Evolutionary conservation across 1,140 invertebrate genomes (phyloP).

Genomic region (Bombyx mandarina): DNA sequence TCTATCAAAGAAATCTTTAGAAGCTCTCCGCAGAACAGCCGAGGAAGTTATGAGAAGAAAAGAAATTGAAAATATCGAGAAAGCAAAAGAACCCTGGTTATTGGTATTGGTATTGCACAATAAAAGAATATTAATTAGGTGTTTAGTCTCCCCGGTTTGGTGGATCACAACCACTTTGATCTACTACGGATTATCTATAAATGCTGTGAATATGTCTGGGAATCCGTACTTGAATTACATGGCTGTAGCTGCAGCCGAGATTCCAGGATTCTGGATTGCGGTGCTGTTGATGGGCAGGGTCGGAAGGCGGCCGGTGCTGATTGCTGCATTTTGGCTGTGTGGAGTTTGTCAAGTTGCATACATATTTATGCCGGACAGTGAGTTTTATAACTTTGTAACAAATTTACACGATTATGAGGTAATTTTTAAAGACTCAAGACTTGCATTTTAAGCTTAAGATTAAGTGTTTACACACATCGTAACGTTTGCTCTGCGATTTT

Average conservation of each 20-base stretch:
- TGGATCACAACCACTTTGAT: slow-evolving; percentile 78
- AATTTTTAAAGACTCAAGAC: too few species aligned
- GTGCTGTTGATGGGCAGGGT: slow-evolving; percentile 23
- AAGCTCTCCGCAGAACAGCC: slow-evolving; percentile 22
- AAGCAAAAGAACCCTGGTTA: slow-evolving; percentile 24
- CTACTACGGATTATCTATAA: slow-evolving; percentile 78
- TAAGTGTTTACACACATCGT: too few species aligned
- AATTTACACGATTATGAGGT: too few species aligned
- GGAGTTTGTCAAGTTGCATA: slow-evolving; percentile 77
- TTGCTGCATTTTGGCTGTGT: slow-evolving; percentile 79
- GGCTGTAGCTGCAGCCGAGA: slow-evolving; percentile 75
- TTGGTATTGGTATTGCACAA: slow-evolving; percentile 68
- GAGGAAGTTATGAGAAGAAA: slow-evolving; percentile 7
- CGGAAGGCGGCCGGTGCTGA: slow-evolving; percentile 72
- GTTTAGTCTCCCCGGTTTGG: slow-evolving; percentile 75
- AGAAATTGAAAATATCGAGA: slow-evolving; percentile 15
- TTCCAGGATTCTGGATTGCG: slow-evolving; percentile 77
- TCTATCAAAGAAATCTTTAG: slow-evolving; percentile 68
- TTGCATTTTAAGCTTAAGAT: too few species aligned
- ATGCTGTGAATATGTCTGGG: slow-evolving; percentile 75
- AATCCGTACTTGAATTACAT: slow-evolving; percentile 78
- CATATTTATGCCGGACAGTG: slow-evolving; percentile 74
- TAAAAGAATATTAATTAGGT: slow-evolving; percentile 68
- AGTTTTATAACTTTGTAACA: too few species aligned
- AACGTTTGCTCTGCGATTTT: too few species aligned